Conservation (phyloP, 1,140 invertebrate species). For the Drosophila oshimai region DNA sequence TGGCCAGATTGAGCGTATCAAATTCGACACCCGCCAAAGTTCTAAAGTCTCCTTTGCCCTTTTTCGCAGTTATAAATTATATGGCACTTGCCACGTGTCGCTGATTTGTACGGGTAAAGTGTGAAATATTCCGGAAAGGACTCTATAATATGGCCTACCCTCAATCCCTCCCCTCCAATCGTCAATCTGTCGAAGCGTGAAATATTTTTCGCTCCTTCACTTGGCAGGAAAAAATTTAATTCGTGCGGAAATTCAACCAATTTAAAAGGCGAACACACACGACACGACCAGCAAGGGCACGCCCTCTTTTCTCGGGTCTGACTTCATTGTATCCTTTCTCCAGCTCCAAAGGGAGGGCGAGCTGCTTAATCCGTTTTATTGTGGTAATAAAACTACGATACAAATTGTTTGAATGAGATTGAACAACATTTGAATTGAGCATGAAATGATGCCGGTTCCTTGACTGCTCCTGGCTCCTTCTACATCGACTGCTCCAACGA, state of each 20-base stretch:
- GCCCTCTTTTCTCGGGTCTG: conserved; percentile 56
- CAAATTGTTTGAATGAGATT: conserved; percentile 79
- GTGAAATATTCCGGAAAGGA: conserved; percentile 78
- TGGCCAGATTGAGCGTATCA: conserved; percentile 46
- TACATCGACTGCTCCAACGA: neutral
- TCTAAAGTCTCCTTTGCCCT: conserved; percentile 31
- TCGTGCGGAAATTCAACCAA: conserved; percentile 81
- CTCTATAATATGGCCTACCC: conserved; percentile 66
- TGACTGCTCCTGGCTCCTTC: conserved; percentile 21
- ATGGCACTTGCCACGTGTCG: conserved; percentile 76
- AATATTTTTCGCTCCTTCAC: conserved; percentile 59
- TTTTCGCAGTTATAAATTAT: conserved; percentile 65
- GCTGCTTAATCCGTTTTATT: conserved; percentile 79
- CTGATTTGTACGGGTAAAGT: conserved; percentile 71
- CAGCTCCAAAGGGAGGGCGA: neutral
- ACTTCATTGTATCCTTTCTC: conserved; percentile 38
- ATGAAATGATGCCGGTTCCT: conserved; percentile 54
- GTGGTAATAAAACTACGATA: conserved; percentile 81
- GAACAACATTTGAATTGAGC: conserved; percentile 79
- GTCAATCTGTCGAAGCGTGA: conserved; percentile 64
- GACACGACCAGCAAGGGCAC: conserved; percentile 31
- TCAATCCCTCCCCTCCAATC: conserved; percentile 37
- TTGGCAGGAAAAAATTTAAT: conserved; percentile 61
- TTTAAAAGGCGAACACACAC: conserved; percentile 62
- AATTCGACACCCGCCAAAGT: conserved; percentile 41